Evolutionary conservation across 2,113 vertebrate species (phyloP).

Genomic region (Ameiurus melas): DNA sequence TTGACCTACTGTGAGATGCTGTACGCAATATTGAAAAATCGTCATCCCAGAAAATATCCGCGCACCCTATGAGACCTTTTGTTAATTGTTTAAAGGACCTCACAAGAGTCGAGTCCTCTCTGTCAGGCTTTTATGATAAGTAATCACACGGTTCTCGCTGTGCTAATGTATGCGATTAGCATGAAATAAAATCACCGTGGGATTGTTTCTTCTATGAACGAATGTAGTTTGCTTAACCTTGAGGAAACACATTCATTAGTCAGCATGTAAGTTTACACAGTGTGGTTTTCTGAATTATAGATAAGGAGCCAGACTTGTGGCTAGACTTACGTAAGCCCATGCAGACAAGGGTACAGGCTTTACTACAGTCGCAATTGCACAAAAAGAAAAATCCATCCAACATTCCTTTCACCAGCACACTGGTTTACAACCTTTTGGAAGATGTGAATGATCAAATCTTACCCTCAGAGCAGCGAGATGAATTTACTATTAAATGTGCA

Average conservation of each 20-base stretch:
- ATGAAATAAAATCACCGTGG: not conserved
- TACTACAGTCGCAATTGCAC: not conserved
- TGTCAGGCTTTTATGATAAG: not conserved
- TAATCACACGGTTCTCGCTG: not conserved
- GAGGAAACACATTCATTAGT: not conserved
- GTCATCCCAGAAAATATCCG: not conserved
- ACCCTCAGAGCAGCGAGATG: not conserved
- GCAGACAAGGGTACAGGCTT: not conserved
- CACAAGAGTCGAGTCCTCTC: not conserved
- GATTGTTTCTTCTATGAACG: not conserved
- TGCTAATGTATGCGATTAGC: not conserved
- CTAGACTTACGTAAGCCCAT: not conserved
- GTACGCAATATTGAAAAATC: not conserved
- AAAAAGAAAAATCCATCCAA: no score
- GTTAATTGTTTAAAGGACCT: not conserved
- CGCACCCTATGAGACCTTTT: not conserved
- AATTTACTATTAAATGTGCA: not conserved
- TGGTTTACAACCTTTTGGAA: not conserved
- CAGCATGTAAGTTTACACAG: not conserved
- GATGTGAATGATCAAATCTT: not conserved
- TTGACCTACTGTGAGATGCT: not conserved
- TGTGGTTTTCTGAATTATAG: not conserved
- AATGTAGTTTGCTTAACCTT: constrained; percentile 27
- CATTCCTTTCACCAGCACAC: not conserved
- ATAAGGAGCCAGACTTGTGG: not conserved